Base-by-base conservation (phyloP, 2,113 vertebrate genomes). In the Astur gentilis region DNA sequence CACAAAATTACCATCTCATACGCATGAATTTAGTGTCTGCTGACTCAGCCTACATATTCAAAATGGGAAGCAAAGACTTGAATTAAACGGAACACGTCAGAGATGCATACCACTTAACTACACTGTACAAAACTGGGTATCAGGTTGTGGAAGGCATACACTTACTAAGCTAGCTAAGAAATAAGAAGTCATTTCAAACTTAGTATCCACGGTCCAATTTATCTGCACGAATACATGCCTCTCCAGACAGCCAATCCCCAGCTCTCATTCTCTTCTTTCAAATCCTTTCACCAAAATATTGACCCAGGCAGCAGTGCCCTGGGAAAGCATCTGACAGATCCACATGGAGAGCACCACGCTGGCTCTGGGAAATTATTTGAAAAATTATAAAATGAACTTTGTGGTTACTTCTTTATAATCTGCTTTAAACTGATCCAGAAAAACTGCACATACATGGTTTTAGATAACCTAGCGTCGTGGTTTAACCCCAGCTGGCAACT, bases 261-360 rank as follows among this genome's bases (percentile, higher is more conserved):
- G n/a, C 38, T 65, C 44, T n/a, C 31, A 1, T 6, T 25, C 21
- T 34, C 22, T 52, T 32, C 76, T 72, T 69, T 52, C 14, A 21
- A n/a, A 57, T 15, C 27, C 36, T 27, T 40, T 73, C 34, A 32
- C 26, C 49, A 49, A 77, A 91, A 44, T 7, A 82, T 0, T 1
- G 2, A 34, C 27, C 34, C 50, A 69, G 40, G 66, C 65, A 87
- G 45, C 47, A 69, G 34, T 0, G 25, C 22, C 57, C 50, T 23
- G 21, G 31, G 13, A 83, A 52, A 27, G 16, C 45, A 70, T 10
- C 19, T 10, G 13, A 55, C 27, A 54, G 10, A 58, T 7, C 27
- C 2, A 1, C 7, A 3, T 0, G 19, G 49, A 66, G 16, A 22
- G 5, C 16, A 13, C 16, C 38, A 12, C 0, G 3, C 38, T 8